A percentile compares a stretch with the other conserved stretches of the same genome.
Conservation (phyloP, 2,797 vertebrate genomes). For the Pangasius larnaudii region DNA sequence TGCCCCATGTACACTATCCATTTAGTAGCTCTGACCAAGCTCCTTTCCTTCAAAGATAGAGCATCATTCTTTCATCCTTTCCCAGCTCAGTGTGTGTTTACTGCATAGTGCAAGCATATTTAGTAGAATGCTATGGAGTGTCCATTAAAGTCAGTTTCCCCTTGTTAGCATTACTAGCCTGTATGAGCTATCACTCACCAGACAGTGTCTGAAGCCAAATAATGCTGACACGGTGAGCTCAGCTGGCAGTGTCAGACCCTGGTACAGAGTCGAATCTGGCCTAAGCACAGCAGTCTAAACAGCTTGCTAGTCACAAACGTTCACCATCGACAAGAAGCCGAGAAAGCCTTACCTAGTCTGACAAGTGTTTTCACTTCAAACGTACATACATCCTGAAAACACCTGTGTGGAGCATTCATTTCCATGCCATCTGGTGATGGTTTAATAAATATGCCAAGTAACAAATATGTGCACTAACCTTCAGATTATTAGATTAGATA, state of each 20-base stretch:
- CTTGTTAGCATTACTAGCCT: not conserved
- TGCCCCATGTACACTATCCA: not conserved
- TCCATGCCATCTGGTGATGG: not conserved
- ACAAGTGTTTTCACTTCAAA: not conserved
- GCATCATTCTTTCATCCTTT: not conserved
- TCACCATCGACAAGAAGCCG: not conserved
- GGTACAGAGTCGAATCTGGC: not conserved
- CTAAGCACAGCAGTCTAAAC: not conserved
- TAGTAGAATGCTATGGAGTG: not conserved
- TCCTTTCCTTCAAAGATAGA: not conserved
- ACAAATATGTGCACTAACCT: not conserved
- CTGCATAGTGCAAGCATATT: not conserved
- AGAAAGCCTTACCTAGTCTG: not conserved
- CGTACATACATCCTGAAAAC: not conserved
- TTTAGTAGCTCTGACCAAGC: not conserved
- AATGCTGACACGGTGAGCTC: constrained; percentile 2
- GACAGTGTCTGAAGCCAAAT: not conserved
- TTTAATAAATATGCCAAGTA: not conserved
- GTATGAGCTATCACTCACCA: not conserved
- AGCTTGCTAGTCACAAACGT: not conserved
- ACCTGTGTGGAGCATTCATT: not conserved
- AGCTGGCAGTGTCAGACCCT: not conserved
- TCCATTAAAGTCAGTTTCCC: not conserved
- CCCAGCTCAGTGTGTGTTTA: not conserved
- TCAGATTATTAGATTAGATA: not conserved